phyloP scores from a whole-genome alignment of 2,113 vertebrate genomes.

The Dicentrarchus labrax region DNA sequence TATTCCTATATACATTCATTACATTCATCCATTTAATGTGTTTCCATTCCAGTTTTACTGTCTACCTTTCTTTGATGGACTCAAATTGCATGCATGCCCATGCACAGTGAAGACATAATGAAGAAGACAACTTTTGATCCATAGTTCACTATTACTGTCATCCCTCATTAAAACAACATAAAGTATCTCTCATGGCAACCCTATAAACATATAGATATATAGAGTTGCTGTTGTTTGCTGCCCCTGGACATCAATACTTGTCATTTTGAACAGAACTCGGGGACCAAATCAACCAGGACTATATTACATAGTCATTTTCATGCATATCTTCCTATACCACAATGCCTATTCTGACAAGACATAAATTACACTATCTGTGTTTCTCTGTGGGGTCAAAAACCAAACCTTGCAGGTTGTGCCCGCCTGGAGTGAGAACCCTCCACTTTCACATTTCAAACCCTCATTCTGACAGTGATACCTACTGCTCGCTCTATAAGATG shows the following conservation, averaged over 20 bases:
- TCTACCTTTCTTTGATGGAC: background rate
- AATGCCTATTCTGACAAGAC: slow-evolving; percentile 3
- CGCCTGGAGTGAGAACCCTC: slow-evolving; percentile 38
- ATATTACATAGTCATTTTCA: too few species aligned
- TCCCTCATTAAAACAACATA: background rate
- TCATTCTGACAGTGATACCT: slow-evolving; percentile 33
- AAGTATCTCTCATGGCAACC: background rate
- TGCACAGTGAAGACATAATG: background rate
- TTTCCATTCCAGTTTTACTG: background rate
- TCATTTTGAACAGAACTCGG: background rate
- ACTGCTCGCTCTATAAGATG: slow-evolving; percentile 55
- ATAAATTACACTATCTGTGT: slow-evolving; percentile 23
- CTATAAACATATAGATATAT: background rate
- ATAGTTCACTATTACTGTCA: background rate
- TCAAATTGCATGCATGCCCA: background rate
- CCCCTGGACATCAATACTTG: too few species aligned
- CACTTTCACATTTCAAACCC: slow-evolving; percentile 48
- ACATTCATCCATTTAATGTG: background rate
- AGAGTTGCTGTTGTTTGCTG: background rate
- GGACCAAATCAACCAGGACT: background rate
- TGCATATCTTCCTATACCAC: background rate
- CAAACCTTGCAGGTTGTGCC: slow-evolving; percentile 20
- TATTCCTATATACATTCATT: too few species aligned
- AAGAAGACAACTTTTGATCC: background rate
- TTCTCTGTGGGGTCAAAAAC: slow-evolving; percentile 26